Base-by-base conservation (phyloP, 1,140 invertebrate species). In the Drosophila trapezifrons region DNA sequence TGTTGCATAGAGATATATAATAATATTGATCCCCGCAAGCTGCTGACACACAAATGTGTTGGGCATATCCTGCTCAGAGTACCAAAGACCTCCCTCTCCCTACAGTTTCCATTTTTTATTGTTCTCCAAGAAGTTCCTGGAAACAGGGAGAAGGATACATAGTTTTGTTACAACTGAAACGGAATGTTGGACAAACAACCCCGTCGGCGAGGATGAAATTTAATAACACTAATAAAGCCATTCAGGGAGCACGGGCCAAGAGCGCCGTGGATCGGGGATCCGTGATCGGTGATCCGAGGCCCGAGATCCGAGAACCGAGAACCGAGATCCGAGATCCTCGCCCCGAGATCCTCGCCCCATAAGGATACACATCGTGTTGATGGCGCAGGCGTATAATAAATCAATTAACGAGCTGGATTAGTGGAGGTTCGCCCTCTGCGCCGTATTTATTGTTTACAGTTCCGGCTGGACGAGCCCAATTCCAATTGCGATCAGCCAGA, bases 361-460 rank as follows among this genome's bases (percentile, higher is more conserved):
- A 10, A 15, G 15, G 22, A 38, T 56, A 20, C 15, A 27, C 20
- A 49, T 32, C 43, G 67, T 72, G 70, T 47, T 76, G 73, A 71
- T 67, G 84, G 84, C 84, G 80, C 84, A 89, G 83, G 67, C 76
- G 76, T 83, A 76, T 87, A 87, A 86, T 87, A 86, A 86, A 86
- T 86, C 83, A 86, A 86, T 86, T 86, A 86, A 76, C 63, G 58
- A 37, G 45, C 65, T 76, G 55, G 83, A 86, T 79, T 86, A 79
- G 69, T 71, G 69, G 43, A 49, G 69, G 67, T 25, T 70, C 49
- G 18, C 49, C 67, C 64, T 38, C 72, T 13, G 58, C n/a, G 20
- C 27, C 46, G 42, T 89, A 89, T 89, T 83, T 87, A 87, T 87
- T 87, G 83, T 87, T 87, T 87, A 89, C 84, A 89, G 84, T 89